These are phyloP conservation scores for Reticulitermes speratus DNA, from an alignment of 1,140 invertebrate genomes.

Conservation along the genomic window DNA sequence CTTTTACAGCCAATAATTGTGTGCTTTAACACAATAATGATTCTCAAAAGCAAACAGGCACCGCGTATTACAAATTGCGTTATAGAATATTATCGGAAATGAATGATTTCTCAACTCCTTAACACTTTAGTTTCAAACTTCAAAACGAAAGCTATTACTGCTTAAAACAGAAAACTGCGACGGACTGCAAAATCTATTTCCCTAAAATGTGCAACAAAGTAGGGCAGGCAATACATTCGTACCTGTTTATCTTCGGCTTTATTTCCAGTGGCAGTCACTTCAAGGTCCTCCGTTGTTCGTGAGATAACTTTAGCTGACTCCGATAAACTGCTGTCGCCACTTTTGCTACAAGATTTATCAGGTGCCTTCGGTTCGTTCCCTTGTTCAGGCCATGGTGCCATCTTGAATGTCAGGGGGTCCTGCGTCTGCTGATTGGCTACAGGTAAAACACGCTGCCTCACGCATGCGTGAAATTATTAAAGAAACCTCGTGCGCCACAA, in stretches of 20 bases:
- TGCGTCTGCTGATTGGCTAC: conserved; percentile 33
- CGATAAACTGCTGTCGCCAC: conserved; percentile 28
- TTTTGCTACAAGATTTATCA: conserved; percentile 51
- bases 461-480: conserved; percentile 31
- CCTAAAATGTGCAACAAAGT: conserved; percentile 5
- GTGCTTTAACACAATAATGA: no score
- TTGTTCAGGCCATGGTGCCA: conserved; percentile 69
- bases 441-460: conserved; percentile 29
- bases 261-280: conserved; percentile 22
- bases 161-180: background rate
- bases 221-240: conserved; percentile 5
- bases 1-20: no score
- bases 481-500: background rate
- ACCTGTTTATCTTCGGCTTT: conserved; percentile 36
- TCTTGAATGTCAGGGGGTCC: conserved; percentile 50
- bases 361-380: conserved; percentile 67
- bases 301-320: conserved; percentile 29
- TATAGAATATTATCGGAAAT: background rate
- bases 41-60: no score
- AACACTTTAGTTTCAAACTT: background rate
- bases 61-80: no score
- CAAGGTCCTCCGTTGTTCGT: conserved; percentile 26
- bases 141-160: background rate
- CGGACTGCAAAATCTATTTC: background rate
- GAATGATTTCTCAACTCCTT: background rate